Evolutionary conservation across 1,140 invertebrate species (phyloP).

Genomic region (Frieseomelitta varia): DNA sequence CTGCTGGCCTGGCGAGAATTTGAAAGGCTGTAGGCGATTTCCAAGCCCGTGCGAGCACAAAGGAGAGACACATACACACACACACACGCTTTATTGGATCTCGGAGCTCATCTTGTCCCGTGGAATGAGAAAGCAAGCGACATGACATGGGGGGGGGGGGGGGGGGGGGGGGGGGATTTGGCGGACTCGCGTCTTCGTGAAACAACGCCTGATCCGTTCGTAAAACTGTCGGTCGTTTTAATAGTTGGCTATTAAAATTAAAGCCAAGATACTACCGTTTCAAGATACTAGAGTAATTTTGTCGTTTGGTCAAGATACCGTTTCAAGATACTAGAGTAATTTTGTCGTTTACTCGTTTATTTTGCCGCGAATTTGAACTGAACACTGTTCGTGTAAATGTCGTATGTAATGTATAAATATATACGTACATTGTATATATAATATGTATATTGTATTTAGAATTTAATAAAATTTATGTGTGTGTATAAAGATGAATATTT

Average conservation of each 20-base stretch:
- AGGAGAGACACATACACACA: neutral
- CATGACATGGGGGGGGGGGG: neutral
- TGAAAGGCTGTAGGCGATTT: slow-evolving; percentile 20
- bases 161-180: no score
- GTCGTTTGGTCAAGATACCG: no score
- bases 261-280: neutral
- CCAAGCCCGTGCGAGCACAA: neutral
- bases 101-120: neutral
- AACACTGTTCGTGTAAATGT: no score
- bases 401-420: no score
- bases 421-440: no score
- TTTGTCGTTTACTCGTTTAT: no score
- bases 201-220: slow-evolving; percentile 2
- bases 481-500: no score
- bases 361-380: no score
- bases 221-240: neutral
- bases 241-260: neutral
- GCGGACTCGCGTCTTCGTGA: neutral
- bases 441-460: no score
- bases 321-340: no score
- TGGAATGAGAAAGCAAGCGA: slow-evolving; percentile 14
- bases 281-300: no score
- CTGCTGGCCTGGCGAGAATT: slow-evolving; percentile 15
- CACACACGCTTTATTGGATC: slow-evolving; percentile 24
- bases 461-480: no score